Conservation (phyloP, 1,140 invertebrate species). For the Drosophila serrata region DNA sequence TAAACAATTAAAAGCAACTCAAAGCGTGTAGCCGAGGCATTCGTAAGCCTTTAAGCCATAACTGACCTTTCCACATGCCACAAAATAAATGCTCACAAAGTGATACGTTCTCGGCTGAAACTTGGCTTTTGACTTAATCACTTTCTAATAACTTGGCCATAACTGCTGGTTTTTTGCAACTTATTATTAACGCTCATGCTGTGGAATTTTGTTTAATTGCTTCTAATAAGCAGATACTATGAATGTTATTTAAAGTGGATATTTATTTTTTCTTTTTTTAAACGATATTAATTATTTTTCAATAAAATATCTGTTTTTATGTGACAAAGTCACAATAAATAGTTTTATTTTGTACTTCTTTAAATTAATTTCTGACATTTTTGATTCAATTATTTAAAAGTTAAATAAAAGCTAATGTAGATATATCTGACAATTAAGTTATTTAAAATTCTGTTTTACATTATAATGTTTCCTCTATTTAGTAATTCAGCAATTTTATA, state of each 20-base stretch:
- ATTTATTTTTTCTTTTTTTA: no score
- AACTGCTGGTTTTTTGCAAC: constrained; percentile 41
- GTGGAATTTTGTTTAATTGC: neutral
- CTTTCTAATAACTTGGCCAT: constrained; percentile 61
- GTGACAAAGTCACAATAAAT: no score
- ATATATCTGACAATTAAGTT: no score
- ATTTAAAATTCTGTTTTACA: no score
- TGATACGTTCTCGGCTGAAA: constrained; percentile 15
- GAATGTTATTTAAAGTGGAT: neutral
- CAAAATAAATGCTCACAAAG: constrained; percentile 26
- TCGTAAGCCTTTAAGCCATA: constrained; percentile 74
- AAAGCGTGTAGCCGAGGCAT: constrained; percentile 53
- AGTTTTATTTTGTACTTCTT: no score
- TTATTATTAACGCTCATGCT: constrained; percentile 18
- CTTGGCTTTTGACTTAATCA: constrained; percentile 61
- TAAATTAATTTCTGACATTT: no score
- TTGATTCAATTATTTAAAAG: no score
- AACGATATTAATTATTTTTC: no score
- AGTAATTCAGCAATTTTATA: neutral
- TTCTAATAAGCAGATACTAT: neutral
- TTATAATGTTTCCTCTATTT: no score
- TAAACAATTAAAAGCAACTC: constrained; percentile 69
- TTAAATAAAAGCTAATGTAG: no score
- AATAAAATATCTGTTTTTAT: no score
- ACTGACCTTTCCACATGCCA: constrained; percentile 72